Evolutionary conservation across 2,113 vertebrate species (phyloP), one percentile per base, ranked within the genome.

Genomic region (Ochotona princeps): DNA sequence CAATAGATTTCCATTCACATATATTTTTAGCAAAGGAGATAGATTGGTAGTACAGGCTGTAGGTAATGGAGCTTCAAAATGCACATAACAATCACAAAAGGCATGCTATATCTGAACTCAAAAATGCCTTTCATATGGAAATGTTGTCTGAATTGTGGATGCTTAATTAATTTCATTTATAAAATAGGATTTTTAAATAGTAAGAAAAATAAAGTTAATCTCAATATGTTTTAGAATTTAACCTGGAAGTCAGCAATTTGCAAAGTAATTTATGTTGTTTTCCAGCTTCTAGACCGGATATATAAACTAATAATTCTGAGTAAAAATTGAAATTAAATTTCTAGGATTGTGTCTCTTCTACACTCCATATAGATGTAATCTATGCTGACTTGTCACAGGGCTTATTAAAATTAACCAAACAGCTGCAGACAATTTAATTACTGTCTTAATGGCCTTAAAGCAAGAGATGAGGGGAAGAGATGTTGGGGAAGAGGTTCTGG

Each of bases 321-420:
- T 47, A n/a, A 74, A 87, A 87, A 63, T 86, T 60, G 70, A 35
- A 61, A 63, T 74, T 47, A 30, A 72, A 86, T 86, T 63, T 61
- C 57, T 74, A 86, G 32, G 18, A n/a, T 47, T 49, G 38, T 75
- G 47, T 30, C 12, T 49, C 47, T 17, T n/a, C 54, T 26, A 28
- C 38, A 86, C 25, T 74, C 35, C 61, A 47, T 18, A 14, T 17
- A n/a, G 25, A 30, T 65, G 47, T n/a, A n/a, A 57, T 26, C 26
- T 69, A 60, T 32, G 18, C 54, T n/a, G 18, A 17, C 38, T 67
- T 89, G 63, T 57, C 47, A 69, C 25, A 54, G 23, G 18, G 32
- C 18, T n/a, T 67, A 79, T 35, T 9, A 28, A 67, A 35, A 67
- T 21, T 7, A 79, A 79, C 47, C 63, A 67, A 57, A 66, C 26